Evolutionary conservation across 1,140 invertebrate species (phyloP).

Genomic region (Brachionus asplanchnoidis): DNA sequence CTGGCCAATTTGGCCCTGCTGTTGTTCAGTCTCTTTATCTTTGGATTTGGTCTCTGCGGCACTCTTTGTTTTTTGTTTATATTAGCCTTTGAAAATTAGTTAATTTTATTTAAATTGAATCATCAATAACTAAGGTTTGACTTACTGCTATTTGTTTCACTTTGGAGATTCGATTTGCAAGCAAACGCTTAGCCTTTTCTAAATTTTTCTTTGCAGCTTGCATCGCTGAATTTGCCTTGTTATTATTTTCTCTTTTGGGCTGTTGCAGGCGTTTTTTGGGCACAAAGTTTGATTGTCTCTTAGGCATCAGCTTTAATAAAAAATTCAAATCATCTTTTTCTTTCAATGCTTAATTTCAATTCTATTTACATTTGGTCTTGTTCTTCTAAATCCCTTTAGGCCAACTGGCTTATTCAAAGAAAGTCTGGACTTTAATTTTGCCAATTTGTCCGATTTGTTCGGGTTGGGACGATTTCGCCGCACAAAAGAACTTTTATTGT

Average conservation of each 20-base stretch:
- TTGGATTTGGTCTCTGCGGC: neutral
- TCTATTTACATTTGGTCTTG: neutral
- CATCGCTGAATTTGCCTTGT: neutral
- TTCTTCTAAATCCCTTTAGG: neutral
- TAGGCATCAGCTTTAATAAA: neutral
- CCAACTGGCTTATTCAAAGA: neutral
- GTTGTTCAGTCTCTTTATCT: neutral
- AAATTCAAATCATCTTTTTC: neutral
- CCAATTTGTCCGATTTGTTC: neutral
- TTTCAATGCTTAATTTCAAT: neutral
- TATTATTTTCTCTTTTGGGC: neutral
- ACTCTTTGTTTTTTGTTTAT: neutral
- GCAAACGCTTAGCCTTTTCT: constrained; percentile 15
- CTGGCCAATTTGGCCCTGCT: neutral
- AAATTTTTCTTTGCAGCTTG: constrained; percentile 21
- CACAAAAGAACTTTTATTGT: neutral
- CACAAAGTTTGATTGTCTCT: neutral
- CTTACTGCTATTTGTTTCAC: neutral
- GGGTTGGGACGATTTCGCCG: neutral
- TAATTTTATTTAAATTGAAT: neutral
- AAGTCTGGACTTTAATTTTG: neutral
- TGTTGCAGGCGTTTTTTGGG: neutral
- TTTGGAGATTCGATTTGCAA: neutral
- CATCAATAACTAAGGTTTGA: neutral
- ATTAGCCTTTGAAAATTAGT: neutral